Percentiles rank a stretch among this genome's conserved stretches.
Conservation (phyloP, 1,140 invertebrate species). For the Trichonephila clavipes region DNA sequence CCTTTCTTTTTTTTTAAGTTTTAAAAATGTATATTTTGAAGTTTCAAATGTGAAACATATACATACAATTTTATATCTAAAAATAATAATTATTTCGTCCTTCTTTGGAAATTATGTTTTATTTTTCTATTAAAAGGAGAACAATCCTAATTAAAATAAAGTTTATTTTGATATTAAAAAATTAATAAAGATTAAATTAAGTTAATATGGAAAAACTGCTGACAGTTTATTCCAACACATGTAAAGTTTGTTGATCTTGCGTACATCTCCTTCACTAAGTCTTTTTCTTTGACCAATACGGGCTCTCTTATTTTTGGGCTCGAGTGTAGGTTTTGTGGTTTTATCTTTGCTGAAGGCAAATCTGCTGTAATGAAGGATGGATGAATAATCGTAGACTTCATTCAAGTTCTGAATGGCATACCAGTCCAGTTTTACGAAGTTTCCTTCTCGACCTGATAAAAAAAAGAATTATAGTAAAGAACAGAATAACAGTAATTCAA, state of each 20-base stretch:
- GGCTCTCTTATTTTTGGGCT: conserved; percentile 8
- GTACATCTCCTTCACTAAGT: conserved; percentile 16
- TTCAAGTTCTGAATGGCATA: not conserved
- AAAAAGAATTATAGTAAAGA: no score
- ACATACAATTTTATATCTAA: no score
- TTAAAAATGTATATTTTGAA: no score
- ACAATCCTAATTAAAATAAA: no score
- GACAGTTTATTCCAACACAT: not conserved
- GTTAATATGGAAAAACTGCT: no score
- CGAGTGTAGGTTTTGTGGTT: not conserved
- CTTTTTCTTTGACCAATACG: conserved; percentile 15
- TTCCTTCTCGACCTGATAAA: not conserved
- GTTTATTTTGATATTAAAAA: not conserved
- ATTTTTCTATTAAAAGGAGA: no score
- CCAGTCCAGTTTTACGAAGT: conserved; percentile 30
- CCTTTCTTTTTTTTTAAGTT: no score
- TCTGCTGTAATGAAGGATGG: conserved; percentile 35
- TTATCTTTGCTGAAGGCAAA: conserved; percentile 45
- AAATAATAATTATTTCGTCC: no score
- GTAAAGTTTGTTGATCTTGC: conserved; percentile 44
- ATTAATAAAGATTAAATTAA: no score
- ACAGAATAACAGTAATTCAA: no score
- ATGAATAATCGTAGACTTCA: conserved; percentile 31
- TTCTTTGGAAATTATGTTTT: no score
- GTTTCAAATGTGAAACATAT: no score